A percentile compares a stretch with the other conserved stretches of the same genome.
Evolutionary conservation across 2,113 vertebrate genomes (phyloP).

Genomic region (Phycodurus eques): DNA sequence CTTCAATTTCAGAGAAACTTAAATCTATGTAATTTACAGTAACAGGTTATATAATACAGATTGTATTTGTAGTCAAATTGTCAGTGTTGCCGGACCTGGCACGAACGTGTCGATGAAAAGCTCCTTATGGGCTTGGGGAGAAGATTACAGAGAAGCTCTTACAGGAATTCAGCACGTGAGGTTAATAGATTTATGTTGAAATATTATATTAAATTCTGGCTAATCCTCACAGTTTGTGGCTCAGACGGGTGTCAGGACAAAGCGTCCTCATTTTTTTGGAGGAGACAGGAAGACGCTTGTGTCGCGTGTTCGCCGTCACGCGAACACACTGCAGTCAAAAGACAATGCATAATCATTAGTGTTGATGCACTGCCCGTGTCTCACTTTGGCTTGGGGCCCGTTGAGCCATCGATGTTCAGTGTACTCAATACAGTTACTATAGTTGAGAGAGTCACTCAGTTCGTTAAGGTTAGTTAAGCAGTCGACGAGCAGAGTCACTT

Average conservation of each 20-base stretch:
- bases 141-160: slow-evolving; percentile 70
- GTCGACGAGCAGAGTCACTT: neutral
- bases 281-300: slow-evolving; percentile 3
- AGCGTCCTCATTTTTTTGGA: slow-evolving; percentile 30
- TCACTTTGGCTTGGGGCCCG: neutral
- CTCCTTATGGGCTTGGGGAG: slow-evolving; percentile 68
- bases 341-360: neutral
- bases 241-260: slow-evolving; percentile 39
- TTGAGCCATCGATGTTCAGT: neutral
- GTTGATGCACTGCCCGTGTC: neutral
- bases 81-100: slow-evolving; percentile 47
- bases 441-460: neutral
- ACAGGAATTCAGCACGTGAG: slow-evolving; percentile 59
- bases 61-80: slow-evolving; percentile 35
- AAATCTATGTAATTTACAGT: slow-evolving; percentile 24
- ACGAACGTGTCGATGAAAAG: slow-evolving; percentile 71
- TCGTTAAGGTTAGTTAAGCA: neutral
- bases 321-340: neutral
- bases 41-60: slow-evolving; percentile 46
- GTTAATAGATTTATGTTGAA: slow-evolving; percentile 74
- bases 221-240: slow-evolving; percentile 51
- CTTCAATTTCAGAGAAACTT: slow-evolving; percentile 10
- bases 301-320: neutral
- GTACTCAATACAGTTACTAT: neutral
- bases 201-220: slow-evolving; percentile 55